Base-by-base conservation (phyloP, 1,140 invertebrate genomes). In the Apocrypta bakeri region DNA sequence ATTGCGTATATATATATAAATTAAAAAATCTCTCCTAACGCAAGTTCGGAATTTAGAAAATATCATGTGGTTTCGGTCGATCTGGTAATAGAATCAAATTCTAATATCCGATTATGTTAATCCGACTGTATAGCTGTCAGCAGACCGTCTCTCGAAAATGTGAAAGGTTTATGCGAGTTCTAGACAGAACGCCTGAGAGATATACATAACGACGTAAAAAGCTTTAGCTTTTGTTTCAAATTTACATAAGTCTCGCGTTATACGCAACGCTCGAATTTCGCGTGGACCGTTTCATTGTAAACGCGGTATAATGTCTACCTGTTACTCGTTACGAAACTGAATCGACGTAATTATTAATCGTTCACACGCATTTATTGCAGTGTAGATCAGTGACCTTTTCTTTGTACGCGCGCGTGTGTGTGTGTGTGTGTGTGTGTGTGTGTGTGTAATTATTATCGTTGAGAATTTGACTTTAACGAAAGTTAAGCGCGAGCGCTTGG, bases 231-330 rank as follows among this genome's bases (percentile, higher is more conserved):
- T 71, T 71, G 31, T 71, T 33, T 14, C 21, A 48, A 14, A 71
- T 37, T 71, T 71, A 37, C 68, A 37, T 71, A 71, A 71, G 29
- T 21, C 33, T 71, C 40, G 33, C 33, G 29, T 21, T 37, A 71
- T 17, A 17, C 8, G 14, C 24, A 71, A n/a, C n/a, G n/a, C 17
- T 37, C 69, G 33, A 71, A 71, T 71, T 71, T 37, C 69, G 11
- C 21, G 31, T 24, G 31, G 12, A 3, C 69, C 33, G 14, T 21
- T 71, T 48, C 42, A 17, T 48, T 48, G 21, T 48, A 48, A 2
- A 48, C 40, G 1, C 25, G 17, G 25, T 0, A 11, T 48, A 48
- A 17, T 11, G 42, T 48, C 4, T 11, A 3, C 42, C 21, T 21
- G 8, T 42, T 17, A 9, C 14, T 42, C 40, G 21, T 48, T 48